Conservation (phyloP, 2,888 invertebrate genomes). For the Himalopsyche tibetana region DNA sequence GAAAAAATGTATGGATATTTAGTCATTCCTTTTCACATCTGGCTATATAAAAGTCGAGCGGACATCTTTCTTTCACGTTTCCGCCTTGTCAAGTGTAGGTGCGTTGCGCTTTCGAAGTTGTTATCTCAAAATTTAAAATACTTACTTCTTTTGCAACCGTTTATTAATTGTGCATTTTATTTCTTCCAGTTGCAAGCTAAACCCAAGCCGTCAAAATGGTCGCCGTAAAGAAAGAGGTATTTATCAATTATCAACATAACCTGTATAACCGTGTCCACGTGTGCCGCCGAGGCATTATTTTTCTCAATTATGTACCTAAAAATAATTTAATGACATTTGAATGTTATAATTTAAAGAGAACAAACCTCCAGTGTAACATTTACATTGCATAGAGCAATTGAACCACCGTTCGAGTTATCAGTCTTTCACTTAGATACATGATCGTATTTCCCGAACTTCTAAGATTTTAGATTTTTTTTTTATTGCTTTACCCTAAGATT, state of each 20-base stretch:
- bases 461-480: too few species aligned
- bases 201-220: slow-evolving; percentile 78
- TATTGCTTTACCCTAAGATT: too few species aligned
- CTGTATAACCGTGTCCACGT: slow-evolving; percentile 68
- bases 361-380: too few species aligned
- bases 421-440: too few species aligned
- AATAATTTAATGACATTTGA: too few species aligned
- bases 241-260: slow-evolving; percentile 64
- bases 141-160: background rate
- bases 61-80: slow-evolving; percentile 58
- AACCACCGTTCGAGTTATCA: too few species aligned
- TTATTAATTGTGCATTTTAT: background rate
- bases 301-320: too few species aligned
- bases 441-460: too few species aligned
- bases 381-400: too few species aligned
- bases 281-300: slow-evolving; percentile 64
- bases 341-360: too few species aligned
- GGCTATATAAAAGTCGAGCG: background rate
- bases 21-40: background rate
- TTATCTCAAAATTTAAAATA: background rate
- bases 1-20: background rate
- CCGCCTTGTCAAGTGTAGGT: slow-evolving; percentile 49
- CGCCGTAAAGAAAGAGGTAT: slow-evolving; percentile 91
- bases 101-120: background rate
- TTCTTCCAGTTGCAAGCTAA: slow-evolving; percentile 54